Evolutionary conservation across 2,797 vertebrate genomes (phyloP), one percentile per base, ranked within the genome.

Genomic region (Erithacus rubecula): DNA sequence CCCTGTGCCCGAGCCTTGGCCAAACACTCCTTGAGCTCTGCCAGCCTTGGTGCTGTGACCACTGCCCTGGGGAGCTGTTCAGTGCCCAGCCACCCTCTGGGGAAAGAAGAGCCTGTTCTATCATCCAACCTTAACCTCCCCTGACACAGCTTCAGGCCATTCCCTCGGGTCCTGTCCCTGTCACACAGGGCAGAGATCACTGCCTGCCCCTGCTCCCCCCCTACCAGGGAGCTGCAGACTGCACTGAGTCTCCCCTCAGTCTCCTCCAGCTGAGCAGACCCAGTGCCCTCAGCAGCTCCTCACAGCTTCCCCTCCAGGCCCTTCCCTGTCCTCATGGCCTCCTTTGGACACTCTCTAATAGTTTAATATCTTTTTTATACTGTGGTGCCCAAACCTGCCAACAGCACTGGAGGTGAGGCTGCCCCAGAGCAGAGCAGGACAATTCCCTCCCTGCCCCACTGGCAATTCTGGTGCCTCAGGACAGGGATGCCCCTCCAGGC

Each of bases 1-100:
- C 19, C 58, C 0, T 9, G 58, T 34, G 24, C 6, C 46, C 0
- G 4, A 49, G 47, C 0, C 2, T 26, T 75, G 44, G 1, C 29
- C 72, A 49, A 49, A 49, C 4, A 1, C 16, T 49, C 5, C 22
- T 6, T 4, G 58, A 49, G 4, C 29, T 51, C 22, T 49, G 72
- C n/a, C 53, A 29, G 82, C n/a, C 36, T 29, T 41, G 41, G 41
- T 13, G 30, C 26, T 47, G 34, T 68, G 9, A 17, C 26, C 30
- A 5, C 3, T 6, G 41, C 55, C 19, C 22, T 36, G 55, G 47
- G 30, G 47, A 68, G 49, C 19, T 62, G 7, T 32, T 74, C 30
- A 23, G 30, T 75, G 69, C 69, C 55, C 20, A 39, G 9, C 21
- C 46, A 41, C 22, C 10, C 32, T 34, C 26, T 7, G 22, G 34